These are phyloP conservation scores for Leptogaster cylindrica DNA, from an alignment of 2,888 invertebrate species.

Conservation along the genomic window DNA sequence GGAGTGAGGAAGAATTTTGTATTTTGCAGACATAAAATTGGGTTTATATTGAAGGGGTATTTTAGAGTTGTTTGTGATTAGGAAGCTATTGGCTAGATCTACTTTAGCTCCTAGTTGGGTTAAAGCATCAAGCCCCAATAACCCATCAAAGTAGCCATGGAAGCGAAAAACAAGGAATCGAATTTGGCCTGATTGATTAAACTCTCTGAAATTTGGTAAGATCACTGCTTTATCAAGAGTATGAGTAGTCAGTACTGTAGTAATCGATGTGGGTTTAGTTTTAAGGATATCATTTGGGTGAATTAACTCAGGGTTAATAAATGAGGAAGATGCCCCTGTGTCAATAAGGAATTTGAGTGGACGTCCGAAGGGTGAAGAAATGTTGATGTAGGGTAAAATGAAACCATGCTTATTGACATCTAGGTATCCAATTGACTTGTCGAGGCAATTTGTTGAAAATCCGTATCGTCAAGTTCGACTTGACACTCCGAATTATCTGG, in stretches of 20 bases:
- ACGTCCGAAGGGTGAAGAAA: too few relatives aligned
- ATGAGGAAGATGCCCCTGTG: conserved; percentile 36
- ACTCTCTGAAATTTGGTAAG: conserved; percentile 30
- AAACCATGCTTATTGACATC: too few relatives aligned
- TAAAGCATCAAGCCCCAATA: conserved; percentile 25
- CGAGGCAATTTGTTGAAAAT: too few relatives aligned
- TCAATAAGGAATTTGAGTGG: too few relatives aligned
- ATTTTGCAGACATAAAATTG: conserved; percentile 31
- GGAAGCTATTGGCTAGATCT: conserved; percentile 2
- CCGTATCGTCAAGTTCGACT: too few relatives aligned
- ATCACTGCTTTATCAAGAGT: conserved; percentile 18
- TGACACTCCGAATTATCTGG: too few relatives aligned
- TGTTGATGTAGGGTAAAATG: too few relatives aligned
- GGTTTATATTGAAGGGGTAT: conserved; percentile 31
- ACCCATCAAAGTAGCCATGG: conserved; percentile 38
- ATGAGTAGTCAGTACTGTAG: conserved; percentile 7
- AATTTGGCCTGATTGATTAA: conserved; percentile 29
- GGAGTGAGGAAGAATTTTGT: conserved; percentile 23
- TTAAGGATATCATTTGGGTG: neutral
- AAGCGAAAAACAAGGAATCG: conserved; percentile 31
- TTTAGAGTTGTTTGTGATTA: neutral
- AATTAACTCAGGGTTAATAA: conserved; percentile 22
- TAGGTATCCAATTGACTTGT: too few relatives aligned
- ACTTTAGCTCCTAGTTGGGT: conserved; percentile 37
- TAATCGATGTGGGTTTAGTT: conserved; percentile 13